A percentile compares a stretch with the other conserved stretches of the same genome.
These are phyloP conservation scores for Mus spretus DNA, from an alignment of 2,797 vertebrate genomes.

Conservation along the genomic window DNA sequence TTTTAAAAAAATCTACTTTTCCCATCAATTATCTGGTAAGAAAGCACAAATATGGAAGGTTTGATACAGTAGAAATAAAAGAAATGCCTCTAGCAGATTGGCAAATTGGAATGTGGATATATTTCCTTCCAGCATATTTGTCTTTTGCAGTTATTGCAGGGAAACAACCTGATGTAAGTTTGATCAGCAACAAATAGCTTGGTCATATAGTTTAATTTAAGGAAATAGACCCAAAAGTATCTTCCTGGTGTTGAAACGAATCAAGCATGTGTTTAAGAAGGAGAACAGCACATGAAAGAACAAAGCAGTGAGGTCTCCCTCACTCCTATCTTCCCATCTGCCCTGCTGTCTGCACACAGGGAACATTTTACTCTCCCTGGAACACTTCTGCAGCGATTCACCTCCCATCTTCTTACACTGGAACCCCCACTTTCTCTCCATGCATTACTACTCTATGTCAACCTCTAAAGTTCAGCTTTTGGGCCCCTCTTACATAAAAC, in stretches of 20 bases:
- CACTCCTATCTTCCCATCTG: not conserved
- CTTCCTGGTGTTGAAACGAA: not conserved
- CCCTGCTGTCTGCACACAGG: not conserved
- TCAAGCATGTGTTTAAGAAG: not conserved
- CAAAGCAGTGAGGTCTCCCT: not conserved
- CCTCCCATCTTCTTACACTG: conserved; percentile 10
- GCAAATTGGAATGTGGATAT: not conserved
- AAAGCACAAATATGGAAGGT: not conserved
- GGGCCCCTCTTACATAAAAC: conserved; percentile 21
- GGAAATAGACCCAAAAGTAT: not conserved
- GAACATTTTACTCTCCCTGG: not conserved
- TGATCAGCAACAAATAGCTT: not conserved
- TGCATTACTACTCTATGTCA: conserved; percentile 4
- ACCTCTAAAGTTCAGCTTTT: conserved; percentile 44
- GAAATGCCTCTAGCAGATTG: not conserved
- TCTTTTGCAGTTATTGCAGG: not conserved
- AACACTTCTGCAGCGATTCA: not conserved
- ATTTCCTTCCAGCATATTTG: not conserved
- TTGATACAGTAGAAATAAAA: not conserved
- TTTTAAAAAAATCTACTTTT: not conserved
- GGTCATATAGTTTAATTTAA: conserved; percentile 44
- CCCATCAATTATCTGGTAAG: not conserved
- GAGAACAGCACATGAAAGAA: not conserved
- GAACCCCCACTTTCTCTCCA: not conserved
- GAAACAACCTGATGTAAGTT: not conserved